A percentile compares a stretch with the other conserved stretches of the same genome.
These are phyloP conservation scores for Neodontobutis hainanensis DNA, from an alignment of 2,113 vertebrate genomes.

Conservation along the genomic window DNA sequence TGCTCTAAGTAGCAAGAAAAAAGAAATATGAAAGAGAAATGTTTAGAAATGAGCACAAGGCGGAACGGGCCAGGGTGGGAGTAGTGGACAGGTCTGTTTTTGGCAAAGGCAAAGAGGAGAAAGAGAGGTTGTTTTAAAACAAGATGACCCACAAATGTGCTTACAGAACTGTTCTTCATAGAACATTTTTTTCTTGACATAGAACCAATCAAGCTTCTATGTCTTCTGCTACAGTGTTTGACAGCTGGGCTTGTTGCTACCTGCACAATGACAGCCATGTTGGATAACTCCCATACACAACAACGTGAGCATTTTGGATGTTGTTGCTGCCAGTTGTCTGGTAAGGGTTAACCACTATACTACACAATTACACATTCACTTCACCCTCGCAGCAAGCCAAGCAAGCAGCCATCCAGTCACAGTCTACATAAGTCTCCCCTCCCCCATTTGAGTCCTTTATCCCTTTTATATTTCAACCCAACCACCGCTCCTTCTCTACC, in stretches of 20 bases:
- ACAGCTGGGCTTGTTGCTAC: slow-evolving; percentile 43
- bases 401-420: slow-evolving; percentile 18
- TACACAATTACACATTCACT: slow-evolving; percentile 76
- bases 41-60: slow-evolving; percentile 13
- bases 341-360: slow-evolving; percentile 63
- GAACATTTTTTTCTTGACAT: no score
- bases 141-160: neutral
- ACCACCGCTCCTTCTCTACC: slow-evolving; percentile 25
- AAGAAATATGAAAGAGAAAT: slow-evolving; percentile 21
- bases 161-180: neutral
- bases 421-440: slow-evolving; percentile 35
- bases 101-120: slow-evolving; percentile 2
- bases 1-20: slow-evolving; percentile 17
- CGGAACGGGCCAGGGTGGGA: slow-evolving; percentile 21
- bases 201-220: neutral
- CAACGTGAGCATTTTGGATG: slow-evolving; percentile 24
- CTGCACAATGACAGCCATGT: slow-evolving; percentile 36
- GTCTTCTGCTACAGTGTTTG: slow-evolving; percentile 8
- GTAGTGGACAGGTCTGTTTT: slow-evolving; percentile 19
- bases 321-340: slow-evolving; percentile 45
- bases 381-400: slow-evolving; percentile 56
- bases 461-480: slow-evolving; percentile 23
- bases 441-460: slow-evolving; percentile 39
- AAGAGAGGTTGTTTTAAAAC: slow-evolving; percentile 8
- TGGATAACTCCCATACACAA: slow-evolving; percentile 38